phyloP scores from a whole-genome alignment of 1,140 invertebrate genomes.

The Aethina tumida region DNA sequence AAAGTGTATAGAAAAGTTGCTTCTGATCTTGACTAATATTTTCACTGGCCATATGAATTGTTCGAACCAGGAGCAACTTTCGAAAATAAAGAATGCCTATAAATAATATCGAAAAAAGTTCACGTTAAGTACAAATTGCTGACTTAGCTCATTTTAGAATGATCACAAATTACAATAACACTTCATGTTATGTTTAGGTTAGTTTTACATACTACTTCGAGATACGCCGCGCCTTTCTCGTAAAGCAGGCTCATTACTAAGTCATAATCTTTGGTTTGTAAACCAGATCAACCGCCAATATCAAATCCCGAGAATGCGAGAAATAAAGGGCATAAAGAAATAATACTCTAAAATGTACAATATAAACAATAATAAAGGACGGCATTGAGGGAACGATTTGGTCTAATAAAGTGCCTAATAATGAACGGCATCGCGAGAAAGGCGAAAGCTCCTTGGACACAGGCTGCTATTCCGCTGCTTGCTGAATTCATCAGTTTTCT shows the following conservation, averaged over 20 bases:
- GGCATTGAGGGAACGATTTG: slow-evolving; percentile 15
- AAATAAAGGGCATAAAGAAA: slow-evolving; percentile 7
- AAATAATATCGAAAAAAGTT: slow-evolving; percentile 20
- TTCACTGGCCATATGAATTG: slow-evolving; percentile 4
- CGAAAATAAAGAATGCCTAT: slow-evolving; percentile 9
- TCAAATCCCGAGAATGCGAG: slow-evolving; percentile 12
- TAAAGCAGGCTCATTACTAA: slow-evolving; percentile 21
- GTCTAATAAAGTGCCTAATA: slow-evolving; percentile 19
- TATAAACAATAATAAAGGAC: slow-evolving; percentile 20
- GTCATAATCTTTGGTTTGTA: slow-evolving; percentile 34
- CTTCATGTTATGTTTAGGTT: slow-evolving; percentile 25
- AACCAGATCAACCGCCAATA: slow-evolving; percentile 12
- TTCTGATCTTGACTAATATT: slow-evolving; percentile 7
- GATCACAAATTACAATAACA: slow-evolving; percentile 31
- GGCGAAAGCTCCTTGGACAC: slow-evolving; percentile 20
- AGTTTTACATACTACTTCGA: slow-evolving; percentile 26
- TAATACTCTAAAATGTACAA: slow-evolving; percentile 22
- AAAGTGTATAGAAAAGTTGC: slow-evolving; percentile 5
- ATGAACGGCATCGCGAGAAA: slow-evolving; percentile 17
- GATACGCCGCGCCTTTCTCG: slow-evolving; percentile 18
- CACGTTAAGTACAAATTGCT: slow-evolving; percentile 24
- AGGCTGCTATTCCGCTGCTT: slow-evolving; percentile 10
- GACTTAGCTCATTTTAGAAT: slow-evolving; percentile 33
- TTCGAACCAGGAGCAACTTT: neutral
- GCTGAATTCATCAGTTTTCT: slow-evolving; percentile 22